Conservation (phyloP, 2,113 vertebrate species). For the Pithys albifrons region DNA sequence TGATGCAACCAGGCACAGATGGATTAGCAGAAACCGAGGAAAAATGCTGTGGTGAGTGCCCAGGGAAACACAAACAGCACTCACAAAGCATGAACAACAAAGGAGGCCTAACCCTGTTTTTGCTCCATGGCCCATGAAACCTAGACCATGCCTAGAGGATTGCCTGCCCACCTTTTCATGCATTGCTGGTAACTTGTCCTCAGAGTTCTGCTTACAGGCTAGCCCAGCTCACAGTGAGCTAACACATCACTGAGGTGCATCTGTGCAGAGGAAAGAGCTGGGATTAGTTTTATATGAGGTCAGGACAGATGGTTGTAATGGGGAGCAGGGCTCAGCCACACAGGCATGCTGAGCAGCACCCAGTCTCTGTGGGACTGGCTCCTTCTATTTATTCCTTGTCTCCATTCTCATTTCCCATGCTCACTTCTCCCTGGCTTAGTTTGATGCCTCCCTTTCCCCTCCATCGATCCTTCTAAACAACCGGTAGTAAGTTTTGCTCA, state of each 20-base stretch:
- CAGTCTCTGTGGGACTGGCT: background rate
- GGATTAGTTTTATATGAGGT: background rate
- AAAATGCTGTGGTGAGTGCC: background rate
- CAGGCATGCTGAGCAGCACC: background rate
- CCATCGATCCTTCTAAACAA: background rate
- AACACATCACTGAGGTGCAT: rapidly evolving
- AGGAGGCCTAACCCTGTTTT: background rate
- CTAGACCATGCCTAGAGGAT: rapidly evolving
- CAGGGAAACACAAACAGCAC: background rate
- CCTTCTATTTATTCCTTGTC: background rate
- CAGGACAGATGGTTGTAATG: background rate
- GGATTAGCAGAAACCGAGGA: rapidly evolving
- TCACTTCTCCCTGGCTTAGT: background rate
- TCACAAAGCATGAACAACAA: rapidly evolving
- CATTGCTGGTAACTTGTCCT: background rate
- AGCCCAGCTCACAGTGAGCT: background rate
- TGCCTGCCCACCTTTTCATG: rapidly evolving
- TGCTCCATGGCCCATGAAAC: background rate
- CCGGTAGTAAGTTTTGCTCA: background rate
- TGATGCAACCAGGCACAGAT: background rate
- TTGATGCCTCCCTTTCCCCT: background rate
- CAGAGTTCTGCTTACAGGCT: background rate
- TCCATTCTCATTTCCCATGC: background rate
- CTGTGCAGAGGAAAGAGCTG: rapidly evolving
- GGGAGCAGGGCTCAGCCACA: background rate